Percentiles rank a stretch among this genome's conserved stretches.
Conservation (phyloP, 1,140 invertebrate species). For the Aphis craccivora region DNA sequence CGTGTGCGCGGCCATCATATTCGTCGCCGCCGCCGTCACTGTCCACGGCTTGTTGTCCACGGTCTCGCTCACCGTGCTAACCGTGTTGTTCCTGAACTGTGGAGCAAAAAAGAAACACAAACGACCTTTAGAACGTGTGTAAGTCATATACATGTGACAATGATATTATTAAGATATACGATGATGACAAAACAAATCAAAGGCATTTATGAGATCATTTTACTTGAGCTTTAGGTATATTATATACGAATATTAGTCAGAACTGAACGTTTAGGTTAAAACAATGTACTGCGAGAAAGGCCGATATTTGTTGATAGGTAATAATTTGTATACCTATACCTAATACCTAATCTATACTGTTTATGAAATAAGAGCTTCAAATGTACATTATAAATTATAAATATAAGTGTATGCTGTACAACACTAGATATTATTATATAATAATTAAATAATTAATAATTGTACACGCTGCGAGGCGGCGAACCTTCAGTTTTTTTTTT, state of each 20-base stretch:
- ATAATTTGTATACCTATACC: neutral
- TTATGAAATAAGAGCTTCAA: neutral
- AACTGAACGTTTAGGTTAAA: neutral
- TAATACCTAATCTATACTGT: neutral
- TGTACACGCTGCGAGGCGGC: neutral
- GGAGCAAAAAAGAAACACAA: neutral
- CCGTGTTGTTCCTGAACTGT: conserved; percentile 32
- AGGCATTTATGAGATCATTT: neutral
- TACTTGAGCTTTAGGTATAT: neutral
- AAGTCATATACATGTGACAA: neutral
- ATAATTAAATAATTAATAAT: neutral
- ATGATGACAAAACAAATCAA: neutral
- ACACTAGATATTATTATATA: neutral
- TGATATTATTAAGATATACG: neutral
- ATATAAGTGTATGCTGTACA: too few species aligned
- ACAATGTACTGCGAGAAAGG: neutral
- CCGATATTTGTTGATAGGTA: neutral
- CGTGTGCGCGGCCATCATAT: neutral
- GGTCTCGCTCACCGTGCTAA: conserved; percentile 34
- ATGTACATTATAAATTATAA: neutral
- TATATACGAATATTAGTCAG: neutral
- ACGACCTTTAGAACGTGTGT: neutral
- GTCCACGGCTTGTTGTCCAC: neutral
- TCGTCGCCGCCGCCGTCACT: neutral
- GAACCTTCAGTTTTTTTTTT: neutral